Base-by-base conservation (phyloP, 2,113 vertebrate species). In the Charina bottae region DNA sequence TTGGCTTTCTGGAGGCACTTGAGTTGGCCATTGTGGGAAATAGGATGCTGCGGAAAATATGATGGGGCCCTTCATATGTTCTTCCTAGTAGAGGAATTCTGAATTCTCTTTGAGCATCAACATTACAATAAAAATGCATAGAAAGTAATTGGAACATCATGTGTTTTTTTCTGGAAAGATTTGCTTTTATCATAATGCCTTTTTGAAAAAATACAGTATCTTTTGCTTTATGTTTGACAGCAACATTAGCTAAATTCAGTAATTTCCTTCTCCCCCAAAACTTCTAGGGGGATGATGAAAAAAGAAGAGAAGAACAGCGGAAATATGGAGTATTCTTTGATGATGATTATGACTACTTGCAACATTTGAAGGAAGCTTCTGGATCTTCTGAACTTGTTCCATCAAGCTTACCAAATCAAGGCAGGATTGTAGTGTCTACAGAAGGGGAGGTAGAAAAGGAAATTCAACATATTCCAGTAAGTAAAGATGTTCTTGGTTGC, bases 291-390 rank as follows among this genome's bases (percentile, higher is more conserved):
- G 96, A 96, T 19, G 97, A 98, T 7, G 99, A 99, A 87, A 97
- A 97, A 96, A 97, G 98, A 23, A 98, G 83, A 19, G 98, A 98
- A 62, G 98, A 99, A 87, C 99, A 99, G 96, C 97, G 98, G 91
- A 95, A 98, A 2, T 99, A 98, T 9, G 99, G 99, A 0, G 98
- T 99, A 28, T 99, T 99, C 96, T 99, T 99, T 64, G 99, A 99
- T 53, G 99, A 99, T 23, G 98, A 99, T 93, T 99, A 99, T 64
- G 94, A 99, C 96, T 99, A 99, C 96, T 97, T 99, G 94, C 99
- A 99, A 95, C 99, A 99, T 96, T 98, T 99, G 89, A 99, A 97
- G 96, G 99, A 99, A 94, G 92, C 98, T 0, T 94, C 97, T 0
- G 96, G 95, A 15, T 90, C 97, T 0, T 91, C 96, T 0, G 99